These are phyloP conservation scores for Remorina albescens DNA, from an alignment of 2,797 vertebrate genomes.

Conservation along the genomic window DNA sequence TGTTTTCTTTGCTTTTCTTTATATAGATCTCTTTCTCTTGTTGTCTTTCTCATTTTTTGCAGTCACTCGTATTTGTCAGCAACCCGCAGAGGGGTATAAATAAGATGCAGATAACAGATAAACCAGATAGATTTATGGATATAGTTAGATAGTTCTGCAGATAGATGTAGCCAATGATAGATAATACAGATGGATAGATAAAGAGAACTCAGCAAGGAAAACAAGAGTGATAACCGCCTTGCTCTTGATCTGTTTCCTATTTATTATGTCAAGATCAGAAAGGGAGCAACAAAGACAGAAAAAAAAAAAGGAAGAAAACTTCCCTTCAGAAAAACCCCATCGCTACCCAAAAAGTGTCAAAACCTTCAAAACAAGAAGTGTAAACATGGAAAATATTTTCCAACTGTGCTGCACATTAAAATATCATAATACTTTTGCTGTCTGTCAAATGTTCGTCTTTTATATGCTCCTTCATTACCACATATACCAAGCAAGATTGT, in stretches of 20 bases:
- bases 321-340: background rate
- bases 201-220: background rate
- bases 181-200: background rate
- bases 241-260: slow-evolving; percentile 64
- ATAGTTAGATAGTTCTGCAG: slow-evolving; percentile 24
- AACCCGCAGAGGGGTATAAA: slow-evolving; percentile 9
- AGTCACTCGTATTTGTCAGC: slow-evolving; percentile 23
- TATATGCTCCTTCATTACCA: slow-evolving; percentile 32
- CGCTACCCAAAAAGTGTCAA: slow-evolving; percentile 49
- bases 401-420: slow-evolving; percentile 58
- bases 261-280: slow-evolving; percentile 45
- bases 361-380: slow-evolving; percentile 54
- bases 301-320: slow-evolving; percentile 1
- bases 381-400: slow-evolving; percentile 61
- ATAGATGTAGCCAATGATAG: background rate
- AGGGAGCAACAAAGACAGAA: background rate
- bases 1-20: slow-evolving; percentile 13
- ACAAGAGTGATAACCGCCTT: slow-evolving; percentile 38
- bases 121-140: slow-evolving; percentile 34
- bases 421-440: slow-evolving; percentile 58
- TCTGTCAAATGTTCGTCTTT: slow-evolving; percentile 55
- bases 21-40: slow-evolving; percentile 31
- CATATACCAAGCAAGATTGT: slow-evolving; percentile 36
- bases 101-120: slow-evolving; percentile 37
- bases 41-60: slow-evolving; percentile 18